A percentile compares a stretch with the other conserved stretches of the same genome.
Evolutionary conservation across 2,888 invertebrate species (phyloP).

Genomic region (Hartigia nigra): DNA sequence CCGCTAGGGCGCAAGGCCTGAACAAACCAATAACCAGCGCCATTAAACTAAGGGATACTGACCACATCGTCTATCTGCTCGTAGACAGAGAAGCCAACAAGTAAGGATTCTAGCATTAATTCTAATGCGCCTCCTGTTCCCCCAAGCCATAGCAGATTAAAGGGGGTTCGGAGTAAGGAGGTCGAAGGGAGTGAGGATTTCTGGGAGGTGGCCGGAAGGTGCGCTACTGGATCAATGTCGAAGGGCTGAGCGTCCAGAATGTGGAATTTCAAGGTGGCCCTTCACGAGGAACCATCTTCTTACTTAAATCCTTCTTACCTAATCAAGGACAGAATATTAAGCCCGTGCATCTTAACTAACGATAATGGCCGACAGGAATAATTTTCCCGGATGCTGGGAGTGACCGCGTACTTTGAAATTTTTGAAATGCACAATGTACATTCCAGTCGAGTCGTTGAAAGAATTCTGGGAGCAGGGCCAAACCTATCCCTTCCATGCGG

Average conservation of each 20-base stretch:
- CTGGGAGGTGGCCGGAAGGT: neutral
- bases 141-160: neutral
- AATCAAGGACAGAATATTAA: neutral
- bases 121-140: neutral
- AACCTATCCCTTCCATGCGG: neutral
- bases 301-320: neutral
- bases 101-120: slow-evolving; percentile 65
- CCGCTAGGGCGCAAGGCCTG: slow-evolving; percentile 80
- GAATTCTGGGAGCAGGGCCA: neutral
- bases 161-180: neutral
- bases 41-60: slow-evolving; percentile 73
- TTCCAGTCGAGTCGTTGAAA: neutral
- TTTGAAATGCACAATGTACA: neutral
- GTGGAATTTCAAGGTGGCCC: neutral
- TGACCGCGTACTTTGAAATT: neutral
- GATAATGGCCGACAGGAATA: neutral
- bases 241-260: neutral
- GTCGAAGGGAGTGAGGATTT: neutral
- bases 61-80: slow-evolving; percentile 70
- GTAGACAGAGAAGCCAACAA: slow-evolving; percentile 69
- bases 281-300: neutral
- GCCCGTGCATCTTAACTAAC: neutral
- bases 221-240: neutral
- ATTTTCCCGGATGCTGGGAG: neutral
- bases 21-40: slow-evolving; percentile 80